A percentile compares a stretch with the other conserved stretches of the same genome.
Conservation (phyloP, 1,140 invertebrate genomes). For the Pseudomyrmex pallidus region DNA sequence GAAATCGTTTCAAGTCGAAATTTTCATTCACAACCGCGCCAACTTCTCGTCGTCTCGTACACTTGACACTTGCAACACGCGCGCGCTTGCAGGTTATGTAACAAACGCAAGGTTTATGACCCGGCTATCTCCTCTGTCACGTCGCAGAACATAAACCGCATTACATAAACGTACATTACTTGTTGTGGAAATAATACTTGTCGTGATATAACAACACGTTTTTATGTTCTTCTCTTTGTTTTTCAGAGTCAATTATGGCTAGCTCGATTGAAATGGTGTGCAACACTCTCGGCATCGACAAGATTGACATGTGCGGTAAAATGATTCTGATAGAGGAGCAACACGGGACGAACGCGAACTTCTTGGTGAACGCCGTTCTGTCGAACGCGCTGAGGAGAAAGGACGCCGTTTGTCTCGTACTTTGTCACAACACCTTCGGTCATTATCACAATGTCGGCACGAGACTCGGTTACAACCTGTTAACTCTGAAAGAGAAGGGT, state of each 20-base stretch:
- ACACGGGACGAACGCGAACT: slow-evolving; percentile 89
- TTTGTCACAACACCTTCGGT: slow-evolving; percentile 89
- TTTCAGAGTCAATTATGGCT: slow-evolving; percentile 37
- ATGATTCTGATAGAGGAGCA: slow-evolving; percentile 89
- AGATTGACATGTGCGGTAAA: slow-evolving; percentile 85
- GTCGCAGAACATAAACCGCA: too few species aligned
- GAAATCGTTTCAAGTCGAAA: too few species aligned
- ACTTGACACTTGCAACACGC: too few species aligned
- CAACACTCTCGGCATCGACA: slow-evolving; percentile 87
- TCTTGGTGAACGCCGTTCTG: slow-evolving; percentile 88
- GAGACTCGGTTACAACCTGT: slow-evolving; percentile 90
- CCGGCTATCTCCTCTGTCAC: too few species aligned
- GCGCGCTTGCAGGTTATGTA: too few species aligned
- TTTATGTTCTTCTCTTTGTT: slow-evolving; percentile 3
- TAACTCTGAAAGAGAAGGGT: slow-evolving; percentile 85
- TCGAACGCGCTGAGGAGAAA: slow-evolving; percentile 86
- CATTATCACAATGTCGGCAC: slow-evolving; percentile 91
- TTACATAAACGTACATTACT: too few species aligned
- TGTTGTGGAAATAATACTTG: too few species aligned
- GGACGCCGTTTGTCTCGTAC: slow-evolving; percentile 87
- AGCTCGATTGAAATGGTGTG: slow-evolving; percentile 52
- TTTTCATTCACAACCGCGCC: too few species aligned
- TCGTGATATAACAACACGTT: not conserved
- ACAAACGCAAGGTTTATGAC: too few species aligned
- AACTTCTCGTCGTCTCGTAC: too few species aligned